These are phyloP conservation scores for Naja naja DNA, from an alignment of 2,113 vertebrate genomes.

Conservation along the genomic window DNA sequence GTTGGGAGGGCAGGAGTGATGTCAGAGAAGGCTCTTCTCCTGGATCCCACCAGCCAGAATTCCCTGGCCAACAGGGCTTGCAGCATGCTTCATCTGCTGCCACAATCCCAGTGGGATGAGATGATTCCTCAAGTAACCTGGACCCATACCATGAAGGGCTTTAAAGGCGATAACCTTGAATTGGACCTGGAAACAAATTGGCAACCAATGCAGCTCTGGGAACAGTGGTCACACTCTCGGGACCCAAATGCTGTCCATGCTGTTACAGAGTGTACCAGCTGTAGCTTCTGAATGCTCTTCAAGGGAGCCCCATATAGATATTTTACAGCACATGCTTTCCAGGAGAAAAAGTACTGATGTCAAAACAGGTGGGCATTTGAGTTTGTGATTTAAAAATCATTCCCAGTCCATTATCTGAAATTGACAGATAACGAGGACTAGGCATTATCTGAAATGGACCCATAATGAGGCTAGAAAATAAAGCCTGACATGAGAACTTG, in stretches of 20 bases:
- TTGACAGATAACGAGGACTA: neutral
- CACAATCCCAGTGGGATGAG: neutral
- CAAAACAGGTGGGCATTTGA: neutral
- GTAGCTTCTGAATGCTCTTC: neutral
- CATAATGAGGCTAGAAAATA: neutral
- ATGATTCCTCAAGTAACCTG: neutral
- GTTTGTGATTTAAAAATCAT: neutral
- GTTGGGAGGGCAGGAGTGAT: neutral
- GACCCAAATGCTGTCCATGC: neutral
- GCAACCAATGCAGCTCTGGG: neutral
- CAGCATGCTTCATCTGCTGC: neutral
- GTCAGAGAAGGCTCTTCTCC: neutral
- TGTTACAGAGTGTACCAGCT: neutral
- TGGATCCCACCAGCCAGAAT: neutral
- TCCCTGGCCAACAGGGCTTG: neutral
- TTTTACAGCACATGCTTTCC: neutral
- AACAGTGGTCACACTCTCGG: neutral
- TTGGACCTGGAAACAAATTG: neutral
- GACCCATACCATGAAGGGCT: neutral
- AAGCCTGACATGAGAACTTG: neutral
- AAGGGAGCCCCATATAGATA: neutral
- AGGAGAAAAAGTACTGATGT: neutral
- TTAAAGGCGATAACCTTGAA: neutral
- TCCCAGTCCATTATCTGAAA: neutral
- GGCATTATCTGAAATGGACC: too few relatives aligned